These are phyloP conservation scores for Malurus leucopterus DNA, from an alignment of 2,797 vertebrate species.

Conservation along the genomic window DNA sequence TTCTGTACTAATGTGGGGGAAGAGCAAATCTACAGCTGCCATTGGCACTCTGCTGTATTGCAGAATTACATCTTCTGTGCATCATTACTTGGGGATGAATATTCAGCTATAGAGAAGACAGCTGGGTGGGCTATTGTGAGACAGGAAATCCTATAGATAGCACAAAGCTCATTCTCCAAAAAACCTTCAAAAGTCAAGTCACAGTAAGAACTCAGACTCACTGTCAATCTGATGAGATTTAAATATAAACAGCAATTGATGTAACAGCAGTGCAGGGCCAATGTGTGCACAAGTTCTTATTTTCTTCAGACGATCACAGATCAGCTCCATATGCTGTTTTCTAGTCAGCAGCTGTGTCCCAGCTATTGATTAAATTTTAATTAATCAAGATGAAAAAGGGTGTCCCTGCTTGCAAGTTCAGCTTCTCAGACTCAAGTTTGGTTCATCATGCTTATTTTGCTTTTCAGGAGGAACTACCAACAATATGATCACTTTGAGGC, in stretches of 20 bases:
- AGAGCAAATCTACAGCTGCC: neutral
- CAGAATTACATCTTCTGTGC: neutral
- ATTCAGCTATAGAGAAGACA: conserved; percentile 15
- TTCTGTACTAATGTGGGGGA: fast-evolving
- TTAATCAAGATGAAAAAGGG: conserved; percentile 1
- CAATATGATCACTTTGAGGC: neutral
- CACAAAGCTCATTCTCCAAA: neutral
- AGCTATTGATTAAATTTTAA: conserved; percentile 10
- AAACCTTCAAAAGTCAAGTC: neutral
- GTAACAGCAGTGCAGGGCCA: neutral
- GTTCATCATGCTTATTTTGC: neutral
- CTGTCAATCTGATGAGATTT: neutral
- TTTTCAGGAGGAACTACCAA: neutral
- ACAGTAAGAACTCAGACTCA: neutral
- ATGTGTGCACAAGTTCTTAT: neutral
- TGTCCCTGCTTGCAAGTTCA: neutral
- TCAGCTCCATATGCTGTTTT: conserved; percentile 32
- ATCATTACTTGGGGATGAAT: neutral
- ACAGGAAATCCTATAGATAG: conserved; percentile 47
- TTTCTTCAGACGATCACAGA: neutral
- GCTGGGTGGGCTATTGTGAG: conserved; percentile 29
- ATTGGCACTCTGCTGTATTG: neutral
- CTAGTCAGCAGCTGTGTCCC: conserved; percentile 20
- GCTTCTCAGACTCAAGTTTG: neutral
- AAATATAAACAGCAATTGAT: neutral